A percentile compares a stretch with the other conserved stretches of the same genome.
Conservation (phyloP, 2,113 vertebrate genomes). For the Athene cunicularia region DNA sequence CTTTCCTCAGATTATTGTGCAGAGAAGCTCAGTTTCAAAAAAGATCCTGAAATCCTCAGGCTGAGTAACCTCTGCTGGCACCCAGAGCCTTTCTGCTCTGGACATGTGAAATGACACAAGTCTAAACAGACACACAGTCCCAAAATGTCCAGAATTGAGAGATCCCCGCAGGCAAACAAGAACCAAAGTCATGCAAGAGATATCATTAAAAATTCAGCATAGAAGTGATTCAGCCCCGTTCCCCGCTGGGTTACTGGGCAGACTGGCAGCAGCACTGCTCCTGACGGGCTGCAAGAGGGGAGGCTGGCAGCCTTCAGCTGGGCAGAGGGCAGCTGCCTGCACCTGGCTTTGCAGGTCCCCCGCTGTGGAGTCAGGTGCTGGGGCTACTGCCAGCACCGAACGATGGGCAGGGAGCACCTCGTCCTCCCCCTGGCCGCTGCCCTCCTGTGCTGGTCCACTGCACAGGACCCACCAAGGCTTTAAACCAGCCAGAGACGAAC, state of each 20-base stretch:
- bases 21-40: neutral
- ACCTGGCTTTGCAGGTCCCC: no score
- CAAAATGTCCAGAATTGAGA: neutral
- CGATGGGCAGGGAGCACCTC: neutral
- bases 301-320: neutral
- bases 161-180: neutral
- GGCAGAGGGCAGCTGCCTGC: neutral
- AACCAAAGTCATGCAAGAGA: neutral
- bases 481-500: neutral
- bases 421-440: neutral
- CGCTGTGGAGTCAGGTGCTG: neutral
- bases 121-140: neutral
- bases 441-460: neutral
- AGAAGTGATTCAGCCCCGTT: neutral
- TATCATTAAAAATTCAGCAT: neutral
- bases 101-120: neutral
- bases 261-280: neutral
- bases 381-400: neutral
- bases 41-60: neutral
- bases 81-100: fast-evolving
- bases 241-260: neutral
- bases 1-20: neutral
- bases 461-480: neutral
- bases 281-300: fast-evolving
- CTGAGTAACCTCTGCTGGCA: no score